These are phyloP conservation scores for Motacilla tschutschensis DNA, from an alignment of 2,113 vertebrate genomes.

Conservation along the genomic window DNA sequence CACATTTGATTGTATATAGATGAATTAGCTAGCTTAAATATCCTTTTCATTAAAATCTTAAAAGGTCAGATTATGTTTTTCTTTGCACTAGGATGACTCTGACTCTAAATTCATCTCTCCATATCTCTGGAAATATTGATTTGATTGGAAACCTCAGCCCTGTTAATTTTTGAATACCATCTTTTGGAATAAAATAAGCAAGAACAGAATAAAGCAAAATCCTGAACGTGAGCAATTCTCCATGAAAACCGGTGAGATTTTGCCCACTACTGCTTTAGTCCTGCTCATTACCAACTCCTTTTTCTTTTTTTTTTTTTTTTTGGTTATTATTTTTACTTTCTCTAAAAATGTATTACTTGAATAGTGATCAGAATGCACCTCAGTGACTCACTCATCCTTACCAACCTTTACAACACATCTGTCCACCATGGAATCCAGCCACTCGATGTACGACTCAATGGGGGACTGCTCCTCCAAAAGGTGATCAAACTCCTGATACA, in stretches of 20 bases:
- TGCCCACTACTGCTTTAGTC: background rate
- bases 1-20: background rate
- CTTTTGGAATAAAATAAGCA: background rate
- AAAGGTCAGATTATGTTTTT: background rate
- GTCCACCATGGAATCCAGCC: slow-evolving; percentile 98
- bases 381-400: background rate
- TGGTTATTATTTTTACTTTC: background rate
- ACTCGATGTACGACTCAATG: slow-evolving; percentile 95
- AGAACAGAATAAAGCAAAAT: background rate
- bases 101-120: background rate
- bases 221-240: background rate
- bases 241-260: background rate
- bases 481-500: slow-evolving; percentile 97
- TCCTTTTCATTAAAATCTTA: background rate
- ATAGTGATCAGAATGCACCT: background rate
- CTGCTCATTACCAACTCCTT: background rate
- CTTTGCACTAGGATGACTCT: background rate
- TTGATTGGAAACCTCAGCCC: background rate
- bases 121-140: background rate
- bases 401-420: slow-evolving; percentile 96
- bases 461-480: slow-evolving; percentile 95
- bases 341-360: background rate
- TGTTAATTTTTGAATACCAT: background rate
- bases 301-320: background rate
- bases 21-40: background rate